Evolutionary conservation across 2,797 vertebrate species (phyloP).

Genomic region (Vireo griseus): DNA sequence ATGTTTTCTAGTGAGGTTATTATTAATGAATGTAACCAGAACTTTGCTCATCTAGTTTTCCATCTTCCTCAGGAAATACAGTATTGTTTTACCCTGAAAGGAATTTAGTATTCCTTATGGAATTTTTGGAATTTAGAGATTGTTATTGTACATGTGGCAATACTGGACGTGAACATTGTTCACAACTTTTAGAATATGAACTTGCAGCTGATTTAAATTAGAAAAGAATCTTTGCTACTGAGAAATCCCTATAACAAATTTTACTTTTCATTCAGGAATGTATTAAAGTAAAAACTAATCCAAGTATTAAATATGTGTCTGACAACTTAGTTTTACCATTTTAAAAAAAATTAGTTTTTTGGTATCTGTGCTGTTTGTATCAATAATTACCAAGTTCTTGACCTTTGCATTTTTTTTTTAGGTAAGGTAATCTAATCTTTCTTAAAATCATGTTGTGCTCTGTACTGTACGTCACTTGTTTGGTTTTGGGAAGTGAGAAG

Average conservation of each 20-base stretch:
- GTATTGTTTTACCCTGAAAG: neutral
- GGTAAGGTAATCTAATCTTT: slow-evolving; percentile 8
- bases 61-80: neutral
- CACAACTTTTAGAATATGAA: neutral
- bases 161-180: neutral
- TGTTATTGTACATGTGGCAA: neutral
- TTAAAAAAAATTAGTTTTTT: neutral
- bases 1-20: slow-evolving; percentile 69
- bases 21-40: slow-evolving; percentile 58
- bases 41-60: slow-evolving; percentile 40
- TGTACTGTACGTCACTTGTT: slow-evolving; percentile 20
- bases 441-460: slow-evolving; percentile 1
- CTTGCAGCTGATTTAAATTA: neutral
- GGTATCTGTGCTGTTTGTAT: neutral
- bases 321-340: neutral
- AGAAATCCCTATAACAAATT: neutral
- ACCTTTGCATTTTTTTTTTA: neutral
- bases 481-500: slow-evolving; percentile 51
- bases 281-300: neutral
- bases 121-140: slow-evolving; percentile 6
- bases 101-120: neutral
- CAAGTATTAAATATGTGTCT: neutral
- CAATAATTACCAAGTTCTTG: neutral
- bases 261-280: neutral
- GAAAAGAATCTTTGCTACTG: neutral